Conservation (phyloP, 1,140 invertebrate genomes). For the Phocides pigmalion region DNA sequence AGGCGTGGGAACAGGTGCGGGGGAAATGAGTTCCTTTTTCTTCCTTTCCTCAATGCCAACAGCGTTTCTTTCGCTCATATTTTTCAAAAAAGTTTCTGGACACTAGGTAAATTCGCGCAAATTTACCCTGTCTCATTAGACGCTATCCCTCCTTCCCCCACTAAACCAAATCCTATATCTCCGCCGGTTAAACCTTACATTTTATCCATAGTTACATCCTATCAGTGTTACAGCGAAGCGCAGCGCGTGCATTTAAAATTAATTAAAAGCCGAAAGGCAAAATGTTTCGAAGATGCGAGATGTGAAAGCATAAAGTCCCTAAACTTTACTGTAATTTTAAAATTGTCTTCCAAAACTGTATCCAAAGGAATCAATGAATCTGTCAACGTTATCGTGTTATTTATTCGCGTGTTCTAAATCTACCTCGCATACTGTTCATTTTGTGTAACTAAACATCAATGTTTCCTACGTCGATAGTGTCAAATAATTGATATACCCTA, state of each 20-base stretch:
- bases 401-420: conserved; percentile 15
- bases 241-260: conserved; percentile 18
- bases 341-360: conserved; percentile 36
- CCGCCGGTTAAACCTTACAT: background rate
- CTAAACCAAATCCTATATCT: too few species aligned
- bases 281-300: conserved; percentile 17
- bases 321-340: conserved; percentile 20
- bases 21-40: too few species aligned
- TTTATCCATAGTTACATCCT: background rate
- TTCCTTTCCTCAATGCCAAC: too few species aligned
- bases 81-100: too few species aligned
- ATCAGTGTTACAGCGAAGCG: conserved; percentile 22
- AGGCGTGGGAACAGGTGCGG: too few species aligned
- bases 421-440: conserved; percentile 25
- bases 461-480: conserved; percentile 30
- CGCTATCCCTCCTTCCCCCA: too few species aligned
- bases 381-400: conserved; percentile 23
- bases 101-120: too few species aligned
- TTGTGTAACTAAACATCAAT: conserved; percentile 26
- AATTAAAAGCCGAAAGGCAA: conserved; percentile 9
- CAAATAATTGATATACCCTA: conserved; percentile 35
- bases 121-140: too few species aligned
- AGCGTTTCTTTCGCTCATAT: too few species aligned
- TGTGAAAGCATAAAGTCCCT: conserved; percentile 35
- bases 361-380: conserved; percentile 39